Evolutionary conservation across 2,888 invertebrate species (phyloP).

Genomic region (Atherix ibis): DNA sequence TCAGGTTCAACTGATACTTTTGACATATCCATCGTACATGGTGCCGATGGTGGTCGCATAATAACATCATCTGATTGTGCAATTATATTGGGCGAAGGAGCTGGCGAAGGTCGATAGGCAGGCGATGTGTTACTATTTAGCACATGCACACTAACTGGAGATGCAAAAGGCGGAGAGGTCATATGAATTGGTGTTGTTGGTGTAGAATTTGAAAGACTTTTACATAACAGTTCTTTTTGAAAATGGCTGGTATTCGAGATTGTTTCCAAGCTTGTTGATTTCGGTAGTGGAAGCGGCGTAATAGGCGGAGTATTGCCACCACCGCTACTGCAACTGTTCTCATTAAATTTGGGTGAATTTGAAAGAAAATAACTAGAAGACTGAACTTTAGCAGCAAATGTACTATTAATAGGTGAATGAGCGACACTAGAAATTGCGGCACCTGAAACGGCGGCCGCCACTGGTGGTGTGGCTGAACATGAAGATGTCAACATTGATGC

Average conservation of each 20-base stretch:
- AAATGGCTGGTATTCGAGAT: background rate
- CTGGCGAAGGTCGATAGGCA: constrained; percentile 4
- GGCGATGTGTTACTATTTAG: constrained; percentile 4
- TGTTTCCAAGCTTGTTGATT: background rate
- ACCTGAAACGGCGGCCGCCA: no score
- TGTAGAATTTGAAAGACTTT: constrained; percentile 3
- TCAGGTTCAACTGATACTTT: constrained; percentile 6
- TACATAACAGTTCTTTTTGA: constrained; percentile 2
- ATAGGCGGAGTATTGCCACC: background rate
- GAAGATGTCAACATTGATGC: background rate
- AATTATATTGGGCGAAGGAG: background rate
- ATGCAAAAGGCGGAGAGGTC: constrained; percentile 8
- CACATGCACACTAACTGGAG: constrained; percentile 1
- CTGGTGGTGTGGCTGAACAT: no score
- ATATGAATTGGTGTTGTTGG: constrained; percentile 8
- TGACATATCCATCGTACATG: constrained; percentile 8
- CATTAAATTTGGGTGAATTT: no score
- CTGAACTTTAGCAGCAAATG: no score
- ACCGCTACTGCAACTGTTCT: background rate
- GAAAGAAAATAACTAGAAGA: no score
- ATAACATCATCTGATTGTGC: constrained; percentile 5
- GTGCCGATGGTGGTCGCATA: constrained; percentile 12
- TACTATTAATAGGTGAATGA: no score
- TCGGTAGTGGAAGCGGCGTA: no score
- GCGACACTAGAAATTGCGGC: no score